Percentiles rank a stretch among this genome's conserved stretches.
phyloP scores from a whole-genome alignment of 2,797 vertebrate species.

The Vespertilio murinus region DNA sequence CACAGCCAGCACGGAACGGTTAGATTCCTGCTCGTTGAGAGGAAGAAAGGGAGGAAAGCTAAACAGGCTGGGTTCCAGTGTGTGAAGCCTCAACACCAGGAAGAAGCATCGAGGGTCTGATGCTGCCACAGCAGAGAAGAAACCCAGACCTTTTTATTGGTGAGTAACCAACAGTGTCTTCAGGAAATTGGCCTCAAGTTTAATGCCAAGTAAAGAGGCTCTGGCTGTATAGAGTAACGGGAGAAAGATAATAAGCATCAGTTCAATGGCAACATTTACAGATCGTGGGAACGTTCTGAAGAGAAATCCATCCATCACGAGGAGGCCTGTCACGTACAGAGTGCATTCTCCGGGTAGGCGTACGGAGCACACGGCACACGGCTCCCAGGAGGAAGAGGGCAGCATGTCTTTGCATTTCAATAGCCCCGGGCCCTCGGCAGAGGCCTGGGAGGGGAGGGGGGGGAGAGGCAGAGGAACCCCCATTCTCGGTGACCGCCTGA shows the following conservation, averaged over 20 bases:
- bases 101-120: not conserved
- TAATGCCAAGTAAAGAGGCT: not conserved
- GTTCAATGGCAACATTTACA: not conserved
- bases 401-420: rapidly evolving
- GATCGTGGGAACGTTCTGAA: not conserved
- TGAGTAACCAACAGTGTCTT: not conserved
- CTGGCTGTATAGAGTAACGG: not conserved
- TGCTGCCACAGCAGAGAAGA: not conserved
- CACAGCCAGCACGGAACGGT: not conserved
- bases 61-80: not conserved
- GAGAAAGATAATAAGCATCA: not conserved
- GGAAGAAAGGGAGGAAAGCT: not conserved
- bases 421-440: not conserved
- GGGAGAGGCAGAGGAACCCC: not conserved
- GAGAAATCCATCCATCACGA: not conserved
- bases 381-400: not conserved
- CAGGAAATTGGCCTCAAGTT: not conserved
- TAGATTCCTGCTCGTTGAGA: not conserved
- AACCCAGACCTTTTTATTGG: not conserved
- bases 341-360: not conserved
- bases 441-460: not conserved
- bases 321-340: not conserved
- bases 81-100: not conserved
- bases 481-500: not conserved
- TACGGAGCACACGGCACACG: rapidly evolving